Evolutionary conservation across 35 echinoderm and acorn worm genomes (phyloP).

Genomic region (Apostichopus japonicus): DNA sequence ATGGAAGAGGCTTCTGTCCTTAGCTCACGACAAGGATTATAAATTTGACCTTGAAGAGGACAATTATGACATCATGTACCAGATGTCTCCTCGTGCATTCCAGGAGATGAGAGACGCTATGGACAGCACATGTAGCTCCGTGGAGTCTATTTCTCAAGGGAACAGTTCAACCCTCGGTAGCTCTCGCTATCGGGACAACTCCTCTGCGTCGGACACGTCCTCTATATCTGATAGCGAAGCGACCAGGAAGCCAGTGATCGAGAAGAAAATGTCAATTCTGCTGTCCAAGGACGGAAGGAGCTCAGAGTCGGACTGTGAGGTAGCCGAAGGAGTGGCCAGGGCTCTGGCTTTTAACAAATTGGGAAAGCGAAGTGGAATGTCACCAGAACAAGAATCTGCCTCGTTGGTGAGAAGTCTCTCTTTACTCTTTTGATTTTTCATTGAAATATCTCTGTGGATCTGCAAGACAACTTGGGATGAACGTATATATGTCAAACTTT

Average conservation of each 20-base stretch:
- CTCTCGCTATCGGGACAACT: neutral
- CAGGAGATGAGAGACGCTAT: constrained; percentile 33
- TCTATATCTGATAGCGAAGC: neutral
- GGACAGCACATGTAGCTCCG: neutral
- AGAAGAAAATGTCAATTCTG: constrained; percentile 41
- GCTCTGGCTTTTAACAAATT: constrained; percentile 11
- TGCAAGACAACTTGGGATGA: no score
- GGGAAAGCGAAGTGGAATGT: constrained; percentile 28
- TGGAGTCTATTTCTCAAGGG: constrained; percentile 5
- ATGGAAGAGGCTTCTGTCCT: constrained; percentile 34
- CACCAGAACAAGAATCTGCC: constrained; percentile 30
- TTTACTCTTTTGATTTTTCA: no score
- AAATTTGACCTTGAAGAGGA: constrained; percentile 39
- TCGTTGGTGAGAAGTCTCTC: neutral
- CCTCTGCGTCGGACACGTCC: neutral
- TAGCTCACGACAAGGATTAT: constrained; percentile 18
- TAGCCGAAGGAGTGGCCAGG: constrained; percentile 41
- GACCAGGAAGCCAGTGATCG: neutral
- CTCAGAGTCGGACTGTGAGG: constrained; percentile 21
- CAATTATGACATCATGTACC: constrained; percentile 35
- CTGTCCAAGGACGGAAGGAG: constrained; percentile 43
- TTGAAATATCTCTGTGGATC: no score
- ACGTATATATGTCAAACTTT: no score
- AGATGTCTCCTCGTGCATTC: constrained; percentile 53
- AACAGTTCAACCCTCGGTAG: neutral